phyloP scores from a whole-genome alignment of 2,113 vertebrate species.

The Lampris megalopsis region DNA sequence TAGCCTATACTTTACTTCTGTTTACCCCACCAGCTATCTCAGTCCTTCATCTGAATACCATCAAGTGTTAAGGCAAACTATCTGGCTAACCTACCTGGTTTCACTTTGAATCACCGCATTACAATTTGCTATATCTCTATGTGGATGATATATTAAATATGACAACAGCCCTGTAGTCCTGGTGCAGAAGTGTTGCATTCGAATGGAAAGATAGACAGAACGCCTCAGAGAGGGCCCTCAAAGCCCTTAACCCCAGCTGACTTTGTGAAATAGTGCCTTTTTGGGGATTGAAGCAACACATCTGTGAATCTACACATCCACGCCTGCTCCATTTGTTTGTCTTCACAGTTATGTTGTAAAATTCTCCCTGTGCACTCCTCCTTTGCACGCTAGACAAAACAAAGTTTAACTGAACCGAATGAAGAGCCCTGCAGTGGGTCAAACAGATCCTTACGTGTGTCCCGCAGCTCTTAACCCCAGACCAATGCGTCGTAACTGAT shows the following conservation, averaged over 20 bases:
- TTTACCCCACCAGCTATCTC: background rate
- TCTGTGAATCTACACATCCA: slow-evolving; percentile 20
- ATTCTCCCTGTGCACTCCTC: background rate
- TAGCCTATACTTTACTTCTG: background rate
- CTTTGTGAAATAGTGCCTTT: too few relatives aligned
- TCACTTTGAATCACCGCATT: background rate
- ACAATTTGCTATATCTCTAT: background rate
- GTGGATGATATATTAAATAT: background rate
- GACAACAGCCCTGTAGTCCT: background rate
- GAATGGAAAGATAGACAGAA: background rate
- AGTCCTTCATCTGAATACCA: background rate
- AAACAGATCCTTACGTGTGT: background rate
- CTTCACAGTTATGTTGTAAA: slow-evolving; percentile 5
- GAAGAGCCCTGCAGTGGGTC: background rate
- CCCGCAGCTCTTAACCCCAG: slow-evolving; percentile 9
- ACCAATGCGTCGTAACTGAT: slow-evolving; percentile 39
- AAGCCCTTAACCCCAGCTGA: background rate
- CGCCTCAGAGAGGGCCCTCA: background rate
- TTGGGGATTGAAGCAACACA: background rate
- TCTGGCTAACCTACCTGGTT: background rate
- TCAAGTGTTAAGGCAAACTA: background rate
- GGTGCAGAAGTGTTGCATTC: background rate
- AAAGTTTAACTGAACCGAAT: slow-evolving; percentile 15
- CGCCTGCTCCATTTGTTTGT: background rate
- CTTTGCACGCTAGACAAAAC: background rate